Percentiles rank a stretch among this genome's conserved stretches.
These are phyloP conservation scores for Lasioglossum figueresi DNA, from an alignment of 2,888 invertebrate genomes.

Conservation along the genomic window DNA sequence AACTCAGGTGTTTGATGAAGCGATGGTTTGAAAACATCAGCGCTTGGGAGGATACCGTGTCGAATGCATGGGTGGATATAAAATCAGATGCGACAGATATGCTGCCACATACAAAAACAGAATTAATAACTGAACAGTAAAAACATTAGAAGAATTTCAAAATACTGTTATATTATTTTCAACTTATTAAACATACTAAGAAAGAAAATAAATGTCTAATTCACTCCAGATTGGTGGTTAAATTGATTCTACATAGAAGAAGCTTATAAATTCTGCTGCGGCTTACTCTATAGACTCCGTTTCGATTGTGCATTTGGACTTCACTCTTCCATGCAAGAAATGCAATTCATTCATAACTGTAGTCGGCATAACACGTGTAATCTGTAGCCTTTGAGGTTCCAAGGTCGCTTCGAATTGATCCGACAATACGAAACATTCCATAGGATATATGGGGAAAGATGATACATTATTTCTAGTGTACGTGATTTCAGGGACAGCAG, in stretches of 20 bases:
- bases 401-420: constrained; percentile 76
- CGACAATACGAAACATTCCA: constrained; percentile 76
- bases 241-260: neutral
- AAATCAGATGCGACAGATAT: constrained; percentile 6
- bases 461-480: constrained; percentile 62
- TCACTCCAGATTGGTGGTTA: neutral
- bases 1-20: neutral
- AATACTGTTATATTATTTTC: too few relatives aligned
- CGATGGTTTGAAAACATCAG: neutral
- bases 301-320: constrained; percentile 56
- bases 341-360: constrained; percentile 64
- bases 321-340: constrained; percentile 66
- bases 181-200: too few relatives aligned
- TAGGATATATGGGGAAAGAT: constrained; percentile 77
- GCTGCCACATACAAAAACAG: neutral
- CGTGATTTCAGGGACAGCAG: constrained; percentile 72
- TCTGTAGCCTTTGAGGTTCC: constrained; percentile 56
- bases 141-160: too few relatives aligned
- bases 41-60: constrained; percentile 19
- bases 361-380: constrained; percentile 44
- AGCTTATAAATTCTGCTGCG: neutral
- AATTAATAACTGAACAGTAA: neutral
- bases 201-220: too few relatives aligned
- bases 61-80: constrained; percentile 38
- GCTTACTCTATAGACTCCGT: constrained; percentile 67